Evolutionary conservation across 2,797 vertebrate genomes (phyloP).

Genomic region (Fistularia commersonii): DNA sequence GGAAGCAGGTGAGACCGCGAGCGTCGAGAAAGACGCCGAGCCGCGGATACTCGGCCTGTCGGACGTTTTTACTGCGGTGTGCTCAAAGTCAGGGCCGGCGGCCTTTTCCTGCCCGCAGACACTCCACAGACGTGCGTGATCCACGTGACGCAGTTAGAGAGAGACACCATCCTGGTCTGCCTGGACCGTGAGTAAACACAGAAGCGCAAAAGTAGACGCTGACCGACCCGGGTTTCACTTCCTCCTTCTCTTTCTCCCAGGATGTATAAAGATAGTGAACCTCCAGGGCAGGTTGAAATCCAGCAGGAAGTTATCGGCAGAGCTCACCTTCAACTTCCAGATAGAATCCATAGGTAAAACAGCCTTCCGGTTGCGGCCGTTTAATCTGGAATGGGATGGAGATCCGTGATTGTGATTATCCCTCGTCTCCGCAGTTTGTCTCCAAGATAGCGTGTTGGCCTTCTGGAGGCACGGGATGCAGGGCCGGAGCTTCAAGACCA

Average conservation of each 20-base stretch:
- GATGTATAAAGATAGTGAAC: conserved; percentile 95
- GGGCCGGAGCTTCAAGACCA: conserved; percentile 96
- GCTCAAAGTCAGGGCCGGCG: no score
- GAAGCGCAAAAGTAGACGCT: no score
- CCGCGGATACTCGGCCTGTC: no score
- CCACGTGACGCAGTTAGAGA: conserved; percentile 90
- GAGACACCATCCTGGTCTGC: conserved; percentile 93
- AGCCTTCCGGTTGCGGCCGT: no score
- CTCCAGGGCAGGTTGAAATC: conserved; percentile 92
- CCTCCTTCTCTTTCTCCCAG: conserved; percentile 52
- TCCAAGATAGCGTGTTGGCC: conserved; percentile 95
- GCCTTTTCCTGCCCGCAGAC: conserved; percentile 62
- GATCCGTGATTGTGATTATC: not conserved
- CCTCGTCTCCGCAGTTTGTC: conserved; percentile 80
- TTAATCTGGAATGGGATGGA: not conserved
- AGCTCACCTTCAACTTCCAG: conserved; percentile 94
- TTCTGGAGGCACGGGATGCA: conserved; percentile 99
- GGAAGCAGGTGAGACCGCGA: conserved; percentile 81
- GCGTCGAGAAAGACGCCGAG: no score
- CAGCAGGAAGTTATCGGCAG: conserved; percentile 89
- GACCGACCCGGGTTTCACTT: not conserved
- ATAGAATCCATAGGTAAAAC: conserved; percentile 89
- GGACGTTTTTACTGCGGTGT: not conserved
- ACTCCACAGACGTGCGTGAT: conserved; percentile 88
- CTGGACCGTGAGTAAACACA: conserved; percentile 83